These are phyloP conservation scores for Diplolepis rosae DNA, from an alignment of 2,888 invertebrate genomes.

Conservation along the genomic window DNA sequence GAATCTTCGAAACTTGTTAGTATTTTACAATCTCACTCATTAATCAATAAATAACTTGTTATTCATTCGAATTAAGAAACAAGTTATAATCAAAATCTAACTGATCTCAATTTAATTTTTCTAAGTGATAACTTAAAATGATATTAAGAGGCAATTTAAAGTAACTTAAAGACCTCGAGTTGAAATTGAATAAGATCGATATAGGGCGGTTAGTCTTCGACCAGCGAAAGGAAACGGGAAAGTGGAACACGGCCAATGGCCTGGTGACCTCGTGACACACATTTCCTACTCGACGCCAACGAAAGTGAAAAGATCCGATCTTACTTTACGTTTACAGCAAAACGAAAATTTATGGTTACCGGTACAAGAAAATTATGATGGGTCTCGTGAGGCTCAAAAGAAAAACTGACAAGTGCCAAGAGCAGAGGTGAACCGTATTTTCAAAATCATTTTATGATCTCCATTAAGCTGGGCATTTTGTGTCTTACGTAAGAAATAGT, in stretches of 20 bases:
- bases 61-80: too few species aligned
- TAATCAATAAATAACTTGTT: too few species aligned
- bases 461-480: neutral
- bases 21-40: too few species aligned
- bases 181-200: conserved; percentile 13
- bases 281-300: conserved; percentile 66
- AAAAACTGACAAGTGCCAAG: conserved; percentile 20
- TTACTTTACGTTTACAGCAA: conserved; percentile 45
- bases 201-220: conserved; percentile 42
- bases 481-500: neutral
- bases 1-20: too few species aligned
- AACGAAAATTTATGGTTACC: conserved; percentile 52
- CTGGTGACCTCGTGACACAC: conserved; percentile 71
- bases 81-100: too few species aligned
- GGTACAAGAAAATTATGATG: conserved; percentile 38
- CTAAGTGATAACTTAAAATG: too few species aligned
- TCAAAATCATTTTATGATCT: conserved; percentile 14
- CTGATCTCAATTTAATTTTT: too few species aligned
- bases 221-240: conserved; percentile 66
- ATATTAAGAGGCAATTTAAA: too few species aligned
- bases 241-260: conserved; percentile 72
- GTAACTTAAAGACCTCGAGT: conserved; percentile 13
- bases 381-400: conserved; percentile 41
- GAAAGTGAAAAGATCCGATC: conserved; percentile 71
- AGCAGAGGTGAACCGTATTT: neutral